Conservation (phyloP, 2,113 vertebrate species). For the Ploceus nigricollis region DNA sequence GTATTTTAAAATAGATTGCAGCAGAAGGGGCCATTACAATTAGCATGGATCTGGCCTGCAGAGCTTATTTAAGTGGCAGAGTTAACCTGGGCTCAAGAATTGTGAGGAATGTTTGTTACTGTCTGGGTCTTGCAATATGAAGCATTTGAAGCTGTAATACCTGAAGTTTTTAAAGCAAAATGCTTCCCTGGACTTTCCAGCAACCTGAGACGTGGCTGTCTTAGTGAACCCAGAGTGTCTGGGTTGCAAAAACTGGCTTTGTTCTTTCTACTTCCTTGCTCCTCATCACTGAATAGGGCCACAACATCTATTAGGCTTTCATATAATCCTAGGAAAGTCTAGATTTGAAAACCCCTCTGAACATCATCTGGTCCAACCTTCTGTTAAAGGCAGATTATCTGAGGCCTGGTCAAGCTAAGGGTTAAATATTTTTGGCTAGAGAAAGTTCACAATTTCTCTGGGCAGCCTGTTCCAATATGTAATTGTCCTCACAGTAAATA, state of each 20-base stretch:
- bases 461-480: not conserved
- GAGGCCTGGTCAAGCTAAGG: not conserved
- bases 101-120: not conserved
- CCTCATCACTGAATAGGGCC: not conserved
- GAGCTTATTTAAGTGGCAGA: not conserved
- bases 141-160: not conserved
- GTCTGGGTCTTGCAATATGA: not conserved
- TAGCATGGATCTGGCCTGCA: not conserved
- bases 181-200: not conserved
- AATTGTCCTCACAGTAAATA: not conserved
- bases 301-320: not conserved
- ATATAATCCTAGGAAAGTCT: not conserved
- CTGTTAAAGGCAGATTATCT: not conserved
- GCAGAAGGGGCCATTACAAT: not conserved
- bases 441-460: not conserved
- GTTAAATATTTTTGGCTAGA: not conserved
- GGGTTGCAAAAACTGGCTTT: not conserved
- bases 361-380: not conserved
- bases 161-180: not conserved
- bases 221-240: not conserved
- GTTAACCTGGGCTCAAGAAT: not conserved
- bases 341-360: not conserved
- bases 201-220: not conserved
- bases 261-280: not conserved
- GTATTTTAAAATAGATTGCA: not conserved